Evolutionary conservation across 2,797 vertebrate genomes (phyloP).

Genomic region (Glossophaga mutica): DNA sequence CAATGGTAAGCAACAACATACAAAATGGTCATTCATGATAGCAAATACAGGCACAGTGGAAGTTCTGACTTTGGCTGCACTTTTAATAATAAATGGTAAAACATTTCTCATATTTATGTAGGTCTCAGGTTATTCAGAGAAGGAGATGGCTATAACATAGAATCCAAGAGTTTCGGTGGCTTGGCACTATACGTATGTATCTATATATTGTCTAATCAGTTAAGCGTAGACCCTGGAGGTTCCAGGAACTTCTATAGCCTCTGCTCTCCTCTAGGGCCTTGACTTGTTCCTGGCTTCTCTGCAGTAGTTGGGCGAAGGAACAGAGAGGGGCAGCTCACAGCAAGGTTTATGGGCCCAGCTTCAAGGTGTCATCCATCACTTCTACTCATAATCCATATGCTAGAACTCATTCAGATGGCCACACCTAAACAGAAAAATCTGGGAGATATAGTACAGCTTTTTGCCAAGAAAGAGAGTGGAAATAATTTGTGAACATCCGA

Average conservation of each 20-base stretch:
- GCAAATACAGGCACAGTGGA: neutral
- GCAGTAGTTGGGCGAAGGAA: neutral
- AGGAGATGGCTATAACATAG: neutral
- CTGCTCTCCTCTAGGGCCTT: neutral
- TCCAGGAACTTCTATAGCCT: neutral
- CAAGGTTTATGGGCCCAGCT: neutral
- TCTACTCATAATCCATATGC: neutral
- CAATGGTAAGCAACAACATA: neutral
- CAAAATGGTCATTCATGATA: neutral
- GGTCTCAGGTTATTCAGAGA: neutral
- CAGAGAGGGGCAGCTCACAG: neutral
- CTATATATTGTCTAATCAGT: neutral
- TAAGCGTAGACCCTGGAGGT: neutral
- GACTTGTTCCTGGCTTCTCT: neutral
- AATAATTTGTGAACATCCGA: neutral
- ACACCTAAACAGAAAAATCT: neutral
- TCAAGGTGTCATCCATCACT: neutral
- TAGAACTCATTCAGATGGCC: neutral
- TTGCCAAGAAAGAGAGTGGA: neutral
- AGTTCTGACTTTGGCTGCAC: neutral
- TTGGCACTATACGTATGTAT: neutral
- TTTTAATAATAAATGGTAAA: neutral
- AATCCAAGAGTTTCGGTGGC: neutral
- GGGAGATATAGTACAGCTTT: neutral
- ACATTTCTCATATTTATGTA: neutral